Base-by-base conservation (phyloP, 2,888 invertebrate genomes). In the Eurois occulta region DNA sequence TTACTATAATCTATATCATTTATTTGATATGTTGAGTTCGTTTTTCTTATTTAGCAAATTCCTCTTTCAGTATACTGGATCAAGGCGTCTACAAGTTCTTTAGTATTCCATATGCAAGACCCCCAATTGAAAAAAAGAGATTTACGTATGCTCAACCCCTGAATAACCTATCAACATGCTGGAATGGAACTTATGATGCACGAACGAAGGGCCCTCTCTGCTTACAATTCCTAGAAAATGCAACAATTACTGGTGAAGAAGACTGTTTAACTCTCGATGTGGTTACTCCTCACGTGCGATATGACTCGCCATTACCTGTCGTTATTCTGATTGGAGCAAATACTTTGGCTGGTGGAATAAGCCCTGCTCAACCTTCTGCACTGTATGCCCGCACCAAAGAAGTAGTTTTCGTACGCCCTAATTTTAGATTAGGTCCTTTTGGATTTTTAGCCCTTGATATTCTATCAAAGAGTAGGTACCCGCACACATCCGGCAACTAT, bases 211-310 rank as follows among this genome's bases (percentile, higher is more conserved):
- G 98, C 0, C 97, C 97, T 1, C 95, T 97, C 0, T 99, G 99
- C 91, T 95, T 97, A 88, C 98, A 98, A 91, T 97, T 98, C 69
- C 96, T 98, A 76, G 97, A 97, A 76, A 97, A 98, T 87, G 97
- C 98, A 38, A 97, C 97, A 0, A 95, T 97, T 28, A 95, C 97
- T n/a, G 98, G 98, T 0, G 95, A 96, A 7, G 99, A 99, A 93
- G 98, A 99, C 92, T 99, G 99, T 88, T 95, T 99, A 58, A 98
- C 98, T 32, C 94, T 99, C 16, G 99, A 99, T 90, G 97, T 99
- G 2, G 97, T 98, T 52, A 98, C 99, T 1, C 99, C 99, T 0
- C 97, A 98, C 85, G 98, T 98, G 6, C 97, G 98, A 68, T 98
- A 98, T 91, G 98, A 98, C 87, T 97, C 97, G 32, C 98, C 98